Conservation (phyloP, 2,113 vertebrate species). For the human region GRCh38 chr21:39679001-39679500, state of each 20-base stretch:
- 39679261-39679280: rapidly evolving
- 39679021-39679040: background rate
- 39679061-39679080: background rate
- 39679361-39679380: too few relatives aligned
- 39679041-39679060: background rate
- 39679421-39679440: background rate
- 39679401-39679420: background rate
- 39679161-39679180: background rate
- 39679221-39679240: background rate
- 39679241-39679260: background rate
- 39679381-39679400: background rate
- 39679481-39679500: too few relatives aligned
- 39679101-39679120: background rate
- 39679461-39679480: background rate
- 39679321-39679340: background rate
- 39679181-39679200: background rate
- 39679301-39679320: background rate
- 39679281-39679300: background rate
- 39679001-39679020: background rate
- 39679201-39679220: background rate
- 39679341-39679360: background rate
- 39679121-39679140: background rate
- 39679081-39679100: background rate
- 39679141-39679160: background rate
- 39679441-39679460: background rate